Evolutionary conservation across 2,888 invertebrate species (phyloP).

Genomic region (Plebejus argus): DNA sequence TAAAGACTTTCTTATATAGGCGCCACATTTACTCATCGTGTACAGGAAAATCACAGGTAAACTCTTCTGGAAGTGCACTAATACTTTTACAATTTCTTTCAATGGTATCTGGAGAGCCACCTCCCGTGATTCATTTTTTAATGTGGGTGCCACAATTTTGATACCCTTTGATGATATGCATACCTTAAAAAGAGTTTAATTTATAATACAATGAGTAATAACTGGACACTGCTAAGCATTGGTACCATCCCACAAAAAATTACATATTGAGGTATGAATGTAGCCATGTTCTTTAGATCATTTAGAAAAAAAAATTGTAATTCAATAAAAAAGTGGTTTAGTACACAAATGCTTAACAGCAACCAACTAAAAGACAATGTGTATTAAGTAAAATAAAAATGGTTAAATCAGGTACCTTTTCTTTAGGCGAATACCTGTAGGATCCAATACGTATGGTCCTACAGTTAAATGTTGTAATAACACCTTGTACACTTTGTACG

Average conservation of each 20-base stretch:
- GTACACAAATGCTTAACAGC: no score
- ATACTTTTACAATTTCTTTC: conserved; percentile 86
- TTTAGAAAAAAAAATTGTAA: no score
- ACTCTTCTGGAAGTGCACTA: conserved; percentile 88
- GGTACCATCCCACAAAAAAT: no score
- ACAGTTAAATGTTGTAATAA: conserved; percentile 83
- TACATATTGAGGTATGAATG: no score
- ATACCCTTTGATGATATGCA: conserved; percentile 81
- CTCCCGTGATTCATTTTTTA: conserved; percentile 76
- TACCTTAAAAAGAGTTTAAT: conserved; percentile 63
- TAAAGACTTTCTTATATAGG: conserved; percentile 84
- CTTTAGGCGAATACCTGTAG: conserved; percentile 88
- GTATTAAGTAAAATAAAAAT: not conserved
- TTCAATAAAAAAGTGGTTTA: no score
- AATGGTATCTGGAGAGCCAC: conserved; percentile 85
- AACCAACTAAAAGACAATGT: not conserved
- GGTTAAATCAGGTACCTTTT: conserved; percentile 77
- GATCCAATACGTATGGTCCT: conserved; percentile 92
- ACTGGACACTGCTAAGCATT: not conserved
- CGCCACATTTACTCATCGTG: conserved; percentile 84
- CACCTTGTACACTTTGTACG: conserved; percentile 66
- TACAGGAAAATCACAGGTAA: conserved; percentile 91
- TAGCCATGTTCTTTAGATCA: no score
- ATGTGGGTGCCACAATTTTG: conserved; percentile 82
- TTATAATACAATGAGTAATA: not conserved